Percentiles rank a stretch among this genome's conserved stretches.
Conservation (phyloP, 2,888 invertebrate species). For the Steromphala cineraria region DNA sequence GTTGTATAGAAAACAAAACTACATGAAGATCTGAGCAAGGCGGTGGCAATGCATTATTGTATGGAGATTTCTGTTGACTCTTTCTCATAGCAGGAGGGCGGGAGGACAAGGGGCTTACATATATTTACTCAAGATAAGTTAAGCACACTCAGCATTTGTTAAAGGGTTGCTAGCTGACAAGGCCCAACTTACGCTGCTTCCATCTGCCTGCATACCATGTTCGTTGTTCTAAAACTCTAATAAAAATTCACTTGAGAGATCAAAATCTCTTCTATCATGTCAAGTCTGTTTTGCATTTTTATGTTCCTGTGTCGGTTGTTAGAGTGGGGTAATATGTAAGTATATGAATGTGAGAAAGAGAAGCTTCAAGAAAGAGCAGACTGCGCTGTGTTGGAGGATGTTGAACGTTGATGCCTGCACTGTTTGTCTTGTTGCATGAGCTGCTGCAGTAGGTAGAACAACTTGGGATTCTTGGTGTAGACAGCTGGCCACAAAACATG, state of each 20-base stretch:
- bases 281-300: neutral
- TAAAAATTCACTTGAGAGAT: neutral
- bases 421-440: constrained; percentile 5
- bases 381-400: neutral
- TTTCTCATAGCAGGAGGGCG: neutral
- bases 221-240: neutral
- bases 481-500: neutral
- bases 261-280: neutral
- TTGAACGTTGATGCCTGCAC: neutral
- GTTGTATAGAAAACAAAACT: too few relatives aligned
- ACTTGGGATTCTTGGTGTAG: neutral
- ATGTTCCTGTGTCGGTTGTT: neutral
- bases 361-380: neutral
- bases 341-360: neutral
- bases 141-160: neutral
- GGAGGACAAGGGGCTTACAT: neutral
- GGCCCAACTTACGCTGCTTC: neutral
- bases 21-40: too few relatives aligned
- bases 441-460: neutral
- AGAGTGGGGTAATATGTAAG: neutral
- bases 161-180: neutral
- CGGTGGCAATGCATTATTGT: neutral
- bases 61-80: constrained; percentile 4
- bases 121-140: constrained; percentile 17
- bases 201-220: neutral